Percentiles rank a stretch among this genome's conserved stretches.
Evolutionary conservation across 37 sponge, comb jelly and placozoan genomes (phyloP).

Genomic region (Halichondria panicea): DNA sequence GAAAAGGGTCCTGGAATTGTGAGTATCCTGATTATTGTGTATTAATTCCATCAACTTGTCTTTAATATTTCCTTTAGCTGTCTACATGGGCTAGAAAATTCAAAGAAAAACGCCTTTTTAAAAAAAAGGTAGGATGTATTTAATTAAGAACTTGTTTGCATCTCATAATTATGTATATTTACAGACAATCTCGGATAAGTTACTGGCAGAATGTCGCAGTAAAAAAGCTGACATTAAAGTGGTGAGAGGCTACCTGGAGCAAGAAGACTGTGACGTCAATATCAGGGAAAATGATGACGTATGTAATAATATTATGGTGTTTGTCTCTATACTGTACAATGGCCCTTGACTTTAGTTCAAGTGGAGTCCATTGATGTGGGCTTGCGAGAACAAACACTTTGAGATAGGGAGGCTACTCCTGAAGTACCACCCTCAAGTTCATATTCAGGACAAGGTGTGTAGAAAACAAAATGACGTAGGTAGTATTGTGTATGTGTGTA

Average conservation of each 20-base stretch:
- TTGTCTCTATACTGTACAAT: no score
- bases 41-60: no score
- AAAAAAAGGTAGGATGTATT: no score
- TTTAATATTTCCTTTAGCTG: no score
- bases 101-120: no score
- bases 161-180: not conserved
- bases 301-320: no score
- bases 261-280: not conserved
- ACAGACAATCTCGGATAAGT: no score
- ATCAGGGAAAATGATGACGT: not conserved
- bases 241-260: not conserved
- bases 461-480: not conserved
- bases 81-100: no score
- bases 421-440: not conserved
- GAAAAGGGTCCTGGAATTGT: no score
- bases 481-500: not conserved
- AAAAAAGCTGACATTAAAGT: not conserved
- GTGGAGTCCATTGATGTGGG: constrained; percentile 26
- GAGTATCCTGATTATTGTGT: no score
- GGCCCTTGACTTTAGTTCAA: no score
- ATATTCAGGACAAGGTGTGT: not conserved
- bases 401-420: not conserved
- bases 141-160: not conserved
- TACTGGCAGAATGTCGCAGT: not conserved
- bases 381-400: not conserved